phyloP scores from a whole-genome alignment of 2,797 vertebrate species.

The Amblyraja radiata region DNA sequence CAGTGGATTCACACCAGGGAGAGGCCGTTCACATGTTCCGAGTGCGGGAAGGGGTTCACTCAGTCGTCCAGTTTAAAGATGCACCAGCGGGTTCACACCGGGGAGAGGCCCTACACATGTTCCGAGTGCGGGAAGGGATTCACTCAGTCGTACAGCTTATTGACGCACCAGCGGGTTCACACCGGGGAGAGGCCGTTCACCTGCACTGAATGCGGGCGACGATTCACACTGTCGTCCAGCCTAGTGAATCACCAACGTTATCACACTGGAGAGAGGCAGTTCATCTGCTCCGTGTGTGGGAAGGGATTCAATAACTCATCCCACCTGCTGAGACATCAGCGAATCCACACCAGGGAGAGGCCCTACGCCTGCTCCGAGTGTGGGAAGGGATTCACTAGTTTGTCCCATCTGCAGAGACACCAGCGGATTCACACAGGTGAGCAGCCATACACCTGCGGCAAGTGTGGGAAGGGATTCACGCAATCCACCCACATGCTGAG shows the following conservation, averaged over 20 bases:
- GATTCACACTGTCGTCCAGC: too few relatives aligned
- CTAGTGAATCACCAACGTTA: neutral
- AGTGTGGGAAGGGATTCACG: neutral
- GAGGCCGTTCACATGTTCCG: neutral
- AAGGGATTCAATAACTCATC: neutral
- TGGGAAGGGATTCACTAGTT: neutral
- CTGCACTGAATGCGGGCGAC: too few relatives aligned
- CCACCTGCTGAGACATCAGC: neutral
- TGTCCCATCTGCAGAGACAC: neutral
- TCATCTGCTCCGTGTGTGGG: neutral
- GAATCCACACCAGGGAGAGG: neutral
- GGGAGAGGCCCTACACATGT: constrained; percentile 4
- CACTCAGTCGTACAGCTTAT: too few relatives aligned
- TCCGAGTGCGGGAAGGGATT: too few relatives aligned
- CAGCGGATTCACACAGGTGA: neutral
- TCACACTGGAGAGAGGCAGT: constrained; percentile 13
- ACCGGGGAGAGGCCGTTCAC: too few relatives aligned
- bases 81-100: constrained; percentile 11
- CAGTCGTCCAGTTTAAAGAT: neutral
- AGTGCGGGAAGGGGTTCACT: neutral
- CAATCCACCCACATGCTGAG: neutral
- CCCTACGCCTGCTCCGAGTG: constrained; percentile 3
- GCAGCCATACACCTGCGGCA: neutral
- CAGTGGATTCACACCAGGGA: neutral
- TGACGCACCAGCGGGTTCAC: too few relatives aligned